A percentile compares a stretch with the other conserved stretches of the same genome.
These are phyloP conservation scores for Galerucella nymphaeae DNA, from an alignment of 2,888 invertebrate species.

Conservation along the genomic window DNA sequence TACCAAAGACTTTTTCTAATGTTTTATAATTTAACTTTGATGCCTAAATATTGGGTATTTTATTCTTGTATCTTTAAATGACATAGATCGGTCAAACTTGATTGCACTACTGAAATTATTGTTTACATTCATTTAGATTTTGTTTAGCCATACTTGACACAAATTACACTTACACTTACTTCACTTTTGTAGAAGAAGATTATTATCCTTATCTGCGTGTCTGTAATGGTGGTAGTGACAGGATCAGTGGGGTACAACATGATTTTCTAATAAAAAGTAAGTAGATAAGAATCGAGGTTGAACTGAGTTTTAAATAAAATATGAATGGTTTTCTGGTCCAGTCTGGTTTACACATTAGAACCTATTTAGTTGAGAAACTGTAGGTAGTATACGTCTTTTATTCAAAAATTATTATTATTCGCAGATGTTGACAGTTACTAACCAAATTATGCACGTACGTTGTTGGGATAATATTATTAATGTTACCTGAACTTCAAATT, in stretches of 20 bases:
- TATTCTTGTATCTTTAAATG: no score
- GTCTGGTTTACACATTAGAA: no score
- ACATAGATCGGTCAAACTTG: neutral
- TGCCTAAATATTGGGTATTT: no score
- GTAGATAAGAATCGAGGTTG: neutral
- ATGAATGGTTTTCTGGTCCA: no score
- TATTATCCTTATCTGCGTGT: constrained; percentile 90
- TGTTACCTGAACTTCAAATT: no score
- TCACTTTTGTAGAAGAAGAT: constrained; percentile 79
- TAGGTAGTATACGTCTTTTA: no score
- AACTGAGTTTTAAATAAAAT: neutral
- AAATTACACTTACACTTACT: constrained; percentile 23
- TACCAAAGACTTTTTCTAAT: neutral
- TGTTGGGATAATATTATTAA: no score
- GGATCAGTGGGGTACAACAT: constrained; percentile 34
- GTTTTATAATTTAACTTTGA: no score
- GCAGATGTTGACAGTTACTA: no score
- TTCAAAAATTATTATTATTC: no score
- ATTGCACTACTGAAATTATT: neutral
- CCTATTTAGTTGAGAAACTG: no score
- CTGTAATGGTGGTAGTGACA: constrained; percentile 69
- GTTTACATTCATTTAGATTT: constrained; percentile 1
- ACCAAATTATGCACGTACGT: no score
- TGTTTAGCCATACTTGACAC: constrained; percentile 8
- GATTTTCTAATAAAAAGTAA: constrained; percentile 33